phyloP scores from a whole-genome alignment of 2,888 invertebrate genomes.

The Netelia inedita region DNA sequence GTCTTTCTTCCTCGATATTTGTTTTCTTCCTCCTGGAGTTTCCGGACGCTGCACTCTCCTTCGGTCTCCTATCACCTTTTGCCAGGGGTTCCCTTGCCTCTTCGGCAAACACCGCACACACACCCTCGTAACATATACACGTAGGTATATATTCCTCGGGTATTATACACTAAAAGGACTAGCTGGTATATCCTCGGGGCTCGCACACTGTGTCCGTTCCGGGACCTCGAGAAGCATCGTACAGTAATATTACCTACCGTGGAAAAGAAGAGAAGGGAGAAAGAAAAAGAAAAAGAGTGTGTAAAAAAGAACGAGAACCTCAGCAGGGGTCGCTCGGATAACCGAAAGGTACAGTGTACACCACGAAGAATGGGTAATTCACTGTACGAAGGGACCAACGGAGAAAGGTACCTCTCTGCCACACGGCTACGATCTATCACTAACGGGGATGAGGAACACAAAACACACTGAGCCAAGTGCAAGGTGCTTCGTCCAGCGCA shows the following conservation, averaged over 20 bases:
- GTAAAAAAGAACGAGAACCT: constrained; percentile 48
- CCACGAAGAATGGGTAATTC: constrained; percentile 69
- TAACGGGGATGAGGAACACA: constrained; percentile 58
- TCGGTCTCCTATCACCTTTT: constrained; percentile 32
- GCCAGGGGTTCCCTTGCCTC: constrained; percentile 34
- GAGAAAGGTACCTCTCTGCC: constrained; percentile 56
- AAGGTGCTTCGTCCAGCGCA: constrained; percentile 63
- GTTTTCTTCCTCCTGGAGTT: constrained; percentile 48
- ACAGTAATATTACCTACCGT: constrained; percentile 40
- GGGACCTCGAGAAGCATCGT: constrained; percentile 27
- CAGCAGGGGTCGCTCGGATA: constrained; percentile 60
- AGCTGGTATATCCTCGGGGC: constrained; percentile 36
- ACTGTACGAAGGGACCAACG: constrained; percentile 56
- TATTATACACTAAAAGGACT: constrained; percentile 16
- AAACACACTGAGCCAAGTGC: constrained; percentile 59
- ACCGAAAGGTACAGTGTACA: constrained; percentile 52
- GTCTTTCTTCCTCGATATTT: constrained; percentile 38
- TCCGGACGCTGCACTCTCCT: constrained; percentile 63
- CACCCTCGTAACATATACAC: not conserved
- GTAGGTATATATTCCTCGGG: not conserved
- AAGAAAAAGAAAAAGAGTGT: constrained; percentile 35
- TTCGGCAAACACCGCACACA: constrained; percentile 53
- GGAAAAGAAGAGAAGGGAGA: constrained; percentile 29
- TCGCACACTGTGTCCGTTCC: constrained; percentile 34
- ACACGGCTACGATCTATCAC: constrained; percentile 60